These are phyloP conservation scores for Caradrina clavipalpis DNA, from an alignment of 2,888 invertebrate species.

Conservation along the genomic window DNA sequence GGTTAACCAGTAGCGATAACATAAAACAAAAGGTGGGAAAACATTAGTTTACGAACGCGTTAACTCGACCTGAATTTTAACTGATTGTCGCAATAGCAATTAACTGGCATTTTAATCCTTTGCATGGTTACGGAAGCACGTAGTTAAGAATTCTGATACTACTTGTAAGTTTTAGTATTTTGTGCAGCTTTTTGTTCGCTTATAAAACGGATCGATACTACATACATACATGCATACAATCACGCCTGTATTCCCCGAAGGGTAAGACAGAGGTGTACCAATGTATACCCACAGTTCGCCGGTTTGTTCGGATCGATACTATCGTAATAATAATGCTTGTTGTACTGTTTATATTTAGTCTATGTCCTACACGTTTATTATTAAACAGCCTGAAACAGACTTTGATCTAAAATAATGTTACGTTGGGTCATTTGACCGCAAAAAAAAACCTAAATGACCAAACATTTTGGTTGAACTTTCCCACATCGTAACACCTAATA, in stretches of 20 bases:
- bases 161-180: conserved; percentile 20
- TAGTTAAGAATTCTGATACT: conserved; percentile 21
- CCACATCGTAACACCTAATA: neutral
- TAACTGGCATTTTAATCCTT: conserved; percentile 53
- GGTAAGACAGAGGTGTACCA: too few relatives aligned
- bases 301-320: too few relatives aligned
- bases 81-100: conserved; percentile 53
- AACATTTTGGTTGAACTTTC: neutral
- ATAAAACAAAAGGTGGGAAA: conserved; percentile 55
- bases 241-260: too few relatives aligned
- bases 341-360: neutral
- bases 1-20: conserved; percentile 48
- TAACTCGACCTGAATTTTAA: conserved; percentile 61
- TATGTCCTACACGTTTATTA: neutral
- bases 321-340: neutral
- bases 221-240: too few relatives aligned
- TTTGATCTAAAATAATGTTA: neutral
- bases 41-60: conserved; percentile 45
- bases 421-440: neutral
- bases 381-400: neutral
- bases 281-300: too few relatives aligned
- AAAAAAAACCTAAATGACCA: neutral
- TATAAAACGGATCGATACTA: neutral
- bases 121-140: conserved; percentile 53
- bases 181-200: neutral